Base-by-base conservation (phyloP, 2,113 vertebrate species). In the Esox niger region DNA sequence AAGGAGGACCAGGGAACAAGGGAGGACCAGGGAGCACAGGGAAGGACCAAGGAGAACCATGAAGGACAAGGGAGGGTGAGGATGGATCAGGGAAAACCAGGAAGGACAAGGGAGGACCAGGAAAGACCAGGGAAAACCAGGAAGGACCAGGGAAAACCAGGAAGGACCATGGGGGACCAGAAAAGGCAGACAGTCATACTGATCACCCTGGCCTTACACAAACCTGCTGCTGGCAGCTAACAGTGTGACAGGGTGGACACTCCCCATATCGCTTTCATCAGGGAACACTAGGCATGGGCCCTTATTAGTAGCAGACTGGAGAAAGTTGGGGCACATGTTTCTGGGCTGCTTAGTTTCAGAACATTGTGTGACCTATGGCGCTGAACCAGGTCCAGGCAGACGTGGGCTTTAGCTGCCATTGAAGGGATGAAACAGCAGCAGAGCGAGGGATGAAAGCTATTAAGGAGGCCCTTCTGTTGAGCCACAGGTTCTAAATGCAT, bases 391-490 rank as follows among this genome's bases (percentile, higher is more conserved):
- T 43, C 73, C 70, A 47, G 1, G 15, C 52, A 62, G 57, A 78
- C 64, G 59, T 35, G 57, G 70, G 64, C 70, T 30, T 38, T 5
- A 72, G 69, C 29, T 33, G 54, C 54, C 69, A 61, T 60, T 75
- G 58, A 64, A 27, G 15, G 10, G 58, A 55, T 21, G 47, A 52
- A 9, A 46, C 2, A 21, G 25, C 58, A 70, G 62, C 62, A 52
- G 47, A n/a, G n/a, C 47, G n/a, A 25, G 43, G 62, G 35, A 61
- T 57, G 33, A 71, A 60, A 71, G 65, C 64, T 60, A 46, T 63
- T 69, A 68, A 58, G 62, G 59, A 67, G 71, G 67, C 63, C 63
- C 67, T 69, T 62, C 58, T 25, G 33, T 52, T 31, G 26, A 73
- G 66, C 59, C 66, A 23, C 57, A 49, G 59, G 64, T 68, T 70